These are phyloP conservation scores for Morbakka virulenta DNA, from an alignment of 30 jellyfish, hydroid and myxozoan genomes.

Conservation along the genomic window DNA sequence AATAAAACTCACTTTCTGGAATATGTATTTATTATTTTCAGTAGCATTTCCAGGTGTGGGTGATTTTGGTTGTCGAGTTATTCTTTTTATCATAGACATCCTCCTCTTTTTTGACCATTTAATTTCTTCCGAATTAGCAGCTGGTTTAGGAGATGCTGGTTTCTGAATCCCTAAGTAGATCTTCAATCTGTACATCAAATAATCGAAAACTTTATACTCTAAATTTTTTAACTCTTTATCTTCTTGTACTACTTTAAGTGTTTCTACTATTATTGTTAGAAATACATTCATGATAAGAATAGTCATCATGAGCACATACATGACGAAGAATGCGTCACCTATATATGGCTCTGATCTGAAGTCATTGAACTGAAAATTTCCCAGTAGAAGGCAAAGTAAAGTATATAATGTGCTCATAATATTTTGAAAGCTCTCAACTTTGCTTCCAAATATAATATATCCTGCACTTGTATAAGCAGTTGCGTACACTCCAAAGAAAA, in stretches of 20 bases:
- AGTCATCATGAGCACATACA: not conserved
- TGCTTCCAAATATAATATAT: not conserved
- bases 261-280: not conserved
- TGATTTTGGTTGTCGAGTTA: no score
- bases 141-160: no score
- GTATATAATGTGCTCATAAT: not conserved
- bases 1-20: no score
- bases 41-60: no score
- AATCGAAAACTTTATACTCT: not conserved
- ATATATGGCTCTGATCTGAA: not conserved
- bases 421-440: not conserved
- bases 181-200: slow-evolving; percentile 8
- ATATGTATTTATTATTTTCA: no score
- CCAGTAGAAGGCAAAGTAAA: not conserved
- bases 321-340: slow-evolving; percentile 2
- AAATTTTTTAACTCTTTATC: not conserved
- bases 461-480: not conserved
- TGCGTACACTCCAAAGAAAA: not conserved
- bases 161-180: not conserved
- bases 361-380: slow-evolving; percentile 3
- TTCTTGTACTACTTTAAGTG: not conserved
- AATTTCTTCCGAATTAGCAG: no score
- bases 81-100: no score
- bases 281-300: not conserved
- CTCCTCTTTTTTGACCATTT: no score